Evolutionary conservation across 2,113 vertebrate species (phyloP).

Genomic region (human (Homo sapiens)): DNA sequence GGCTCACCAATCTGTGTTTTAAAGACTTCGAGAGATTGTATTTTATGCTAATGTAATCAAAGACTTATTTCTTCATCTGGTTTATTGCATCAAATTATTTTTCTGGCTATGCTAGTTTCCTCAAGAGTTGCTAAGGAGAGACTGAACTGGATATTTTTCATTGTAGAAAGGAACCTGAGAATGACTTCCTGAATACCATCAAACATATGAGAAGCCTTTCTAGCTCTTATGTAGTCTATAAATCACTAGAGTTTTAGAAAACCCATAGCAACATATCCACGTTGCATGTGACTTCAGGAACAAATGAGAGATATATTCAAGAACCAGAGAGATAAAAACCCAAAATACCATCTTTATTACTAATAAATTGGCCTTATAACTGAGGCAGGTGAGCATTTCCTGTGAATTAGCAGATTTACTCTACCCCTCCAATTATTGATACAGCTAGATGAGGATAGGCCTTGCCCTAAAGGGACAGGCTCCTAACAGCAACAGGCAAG

Average conservation of each 20-base stretch:
- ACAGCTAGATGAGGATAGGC: background rate
- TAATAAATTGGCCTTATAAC: background rate
- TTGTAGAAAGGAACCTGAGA: background rate
- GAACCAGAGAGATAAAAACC: background rate
- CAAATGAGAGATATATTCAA: background rate
- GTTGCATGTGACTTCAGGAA: background rate
- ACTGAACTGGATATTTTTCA: background rate
- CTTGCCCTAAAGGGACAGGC: fast-evolving
- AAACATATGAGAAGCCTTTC: background rate
- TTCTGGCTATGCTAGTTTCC: background rate
- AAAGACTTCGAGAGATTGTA: background rate
- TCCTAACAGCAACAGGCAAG: background rate
- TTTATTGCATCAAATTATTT: background rate
- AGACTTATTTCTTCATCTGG: background rate
- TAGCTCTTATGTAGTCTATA: background rate
- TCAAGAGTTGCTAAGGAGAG: background rate
- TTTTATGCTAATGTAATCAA: background rate
- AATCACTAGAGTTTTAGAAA: background rate
- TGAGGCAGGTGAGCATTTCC: background rate
- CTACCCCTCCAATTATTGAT: background rate
- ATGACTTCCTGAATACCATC: background rate
- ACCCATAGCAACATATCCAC: background rate
- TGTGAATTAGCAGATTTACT: background rate
- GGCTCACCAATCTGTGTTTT: background rate
- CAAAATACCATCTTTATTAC: background rate